phyloP scores from a whole-genome alignment of 2,888 invertebrate genomes.

The Agrotis clavis region DNA sequence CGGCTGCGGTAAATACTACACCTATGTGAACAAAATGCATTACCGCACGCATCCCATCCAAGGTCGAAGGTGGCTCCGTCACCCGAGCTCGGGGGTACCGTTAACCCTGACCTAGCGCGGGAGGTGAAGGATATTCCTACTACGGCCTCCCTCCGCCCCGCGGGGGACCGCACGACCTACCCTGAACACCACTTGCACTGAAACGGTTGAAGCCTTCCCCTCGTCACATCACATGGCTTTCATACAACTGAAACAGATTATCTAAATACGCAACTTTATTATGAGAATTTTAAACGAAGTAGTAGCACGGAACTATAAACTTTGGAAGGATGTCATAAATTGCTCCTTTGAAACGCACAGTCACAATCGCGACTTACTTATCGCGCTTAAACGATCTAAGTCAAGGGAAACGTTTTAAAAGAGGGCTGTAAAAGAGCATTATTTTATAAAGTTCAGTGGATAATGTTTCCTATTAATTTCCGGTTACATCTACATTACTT shows the following conservation, averaged over 20 bases:
- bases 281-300: constrained; percentile 26
- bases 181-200: constrained; percentile 86
- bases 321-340: constrained; percentile 42
- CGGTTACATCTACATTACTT: constrained; percentile 50
- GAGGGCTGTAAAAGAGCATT: constrained; percentile 23
- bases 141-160: constrained; percentile 82
- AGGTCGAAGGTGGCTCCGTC: constrained; percentile 89
- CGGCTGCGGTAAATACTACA: background rate
- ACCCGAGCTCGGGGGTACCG: constrained; percentile 86
- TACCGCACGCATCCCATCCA: constrained; percentile 81
- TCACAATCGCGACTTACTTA: constrained; percentile 40
- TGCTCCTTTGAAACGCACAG: constrained; percentile 24
- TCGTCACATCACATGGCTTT: constrained; percentile 80
- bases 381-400: constrained; percentile 46
- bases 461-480: constrained; percentile 58
- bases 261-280: constrained; percentile 49
- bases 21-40: constrained; percentile 71
- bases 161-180: constrained; percentile 84
- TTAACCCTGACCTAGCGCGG: constrained; percentile 90
- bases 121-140: constrained; percentile 90
- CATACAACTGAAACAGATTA: constrained; percentile 60
- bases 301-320: constrained; percentile 35
- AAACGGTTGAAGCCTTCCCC: constrained; percentile 81
- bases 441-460: constrained; percentile 36
- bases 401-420: constrained; percentile 28